Evolutionary conservation across 2,797 vertebrate genomes (phyloP), one percentile per base, ranked within the genome.

Genomic region (Fistularia tabacaria): DNA sequence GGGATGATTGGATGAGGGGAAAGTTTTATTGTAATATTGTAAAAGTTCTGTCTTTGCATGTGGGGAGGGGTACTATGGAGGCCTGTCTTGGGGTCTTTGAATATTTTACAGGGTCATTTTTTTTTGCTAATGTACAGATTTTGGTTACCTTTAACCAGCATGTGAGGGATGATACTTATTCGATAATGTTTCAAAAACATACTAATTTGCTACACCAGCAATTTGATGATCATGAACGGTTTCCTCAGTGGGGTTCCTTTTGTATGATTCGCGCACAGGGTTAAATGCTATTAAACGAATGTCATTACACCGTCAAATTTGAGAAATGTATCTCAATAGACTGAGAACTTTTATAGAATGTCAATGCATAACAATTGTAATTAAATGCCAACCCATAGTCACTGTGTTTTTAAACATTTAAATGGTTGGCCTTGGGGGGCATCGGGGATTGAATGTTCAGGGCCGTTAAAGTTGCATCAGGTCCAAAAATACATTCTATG

Each of bases 231-330:
- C n/a, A 9, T 6, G 9, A 9, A 40, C 55, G 36, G 73, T 77
- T 79, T 61, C 72, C 69, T 37, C 51, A 59, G 54, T 49, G 1
- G 36, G 36, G 25, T 43, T 59, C 80, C 83, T 84, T 81, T 85
- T 82, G 62, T 84, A 86, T 58, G 79, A 82, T 69, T 69, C 14
- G 38, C 64, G 68, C 66, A 81, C 81, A 83, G 77, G 82, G 74
- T 87, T 73, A 59, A 73, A 71, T 38, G 62, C 79, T 80, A 69
- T 69, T 63, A 72, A 84, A 74, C 14, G 45, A 73, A 79, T 69
- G 70, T 1, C 87, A 86, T 87, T 25, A 25, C 25, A 25, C 25
- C 5, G 84, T 88, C 56, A 60, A 73, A 25, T 57, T 60, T 58
- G 66, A 74, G 69, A 73, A 64, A 57, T 61, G 54, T 54, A 55